Percentiles rank a stretch among this genome's conserved stretches.
Evolutionary conservation across 2,113 vertebrate genomes (phyloP).

Genomic region (Podocnemis expansa): DNA sequence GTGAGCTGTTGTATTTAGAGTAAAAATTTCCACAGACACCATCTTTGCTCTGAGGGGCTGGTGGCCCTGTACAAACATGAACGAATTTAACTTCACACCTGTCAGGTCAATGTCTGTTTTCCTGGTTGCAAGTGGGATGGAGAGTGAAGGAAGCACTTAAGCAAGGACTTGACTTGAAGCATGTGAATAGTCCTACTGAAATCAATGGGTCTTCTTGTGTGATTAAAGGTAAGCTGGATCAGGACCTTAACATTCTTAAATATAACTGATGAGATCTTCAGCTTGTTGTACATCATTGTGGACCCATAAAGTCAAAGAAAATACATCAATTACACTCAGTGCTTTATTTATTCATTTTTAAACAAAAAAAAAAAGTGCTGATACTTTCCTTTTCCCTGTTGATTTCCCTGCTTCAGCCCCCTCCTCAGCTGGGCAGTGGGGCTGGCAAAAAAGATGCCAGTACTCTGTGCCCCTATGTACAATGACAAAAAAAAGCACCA

Average conservation of each 20-base stretch:
- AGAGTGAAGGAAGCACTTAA: neutral
- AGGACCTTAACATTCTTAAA: neutral
- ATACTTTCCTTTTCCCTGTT: too few relatives aligned
- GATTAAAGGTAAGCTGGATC: neutral
- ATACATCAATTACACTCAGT: neutral
- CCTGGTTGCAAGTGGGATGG: too few relatives aligned
- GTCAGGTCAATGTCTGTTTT: too few relatives aligned
- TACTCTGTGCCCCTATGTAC: too few relatives aligned
- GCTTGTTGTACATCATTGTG: accelerated
- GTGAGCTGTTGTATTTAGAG: neutral
- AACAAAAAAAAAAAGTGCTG: too few relatives aligned
- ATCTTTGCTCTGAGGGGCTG: too few relatives aligned
- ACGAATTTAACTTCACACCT: too few relatives aligned
- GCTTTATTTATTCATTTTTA: too few relatives aligned
- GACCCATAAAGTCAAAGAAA: accelerated
- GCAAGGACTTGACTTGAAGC: neutral
- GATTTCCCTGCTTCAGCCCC: too few relatives aligned
- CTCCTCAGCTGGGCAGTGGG: too few relatives aligned
- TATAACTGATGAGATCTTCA: neutral
- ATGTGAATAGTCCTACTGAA: neutral
- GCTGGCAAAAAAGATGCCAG: too few relatives aligned
- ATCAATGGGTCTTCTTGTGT: neutral
- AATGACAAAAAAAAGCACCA: neutral
- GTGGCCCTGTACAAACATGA: too few relatives aligned
- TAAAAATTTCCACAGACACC: neutral